Conservation (phyloP, 2,113 vertebrate genomes). For the Sinocyclocheilus grahami region DNA sequence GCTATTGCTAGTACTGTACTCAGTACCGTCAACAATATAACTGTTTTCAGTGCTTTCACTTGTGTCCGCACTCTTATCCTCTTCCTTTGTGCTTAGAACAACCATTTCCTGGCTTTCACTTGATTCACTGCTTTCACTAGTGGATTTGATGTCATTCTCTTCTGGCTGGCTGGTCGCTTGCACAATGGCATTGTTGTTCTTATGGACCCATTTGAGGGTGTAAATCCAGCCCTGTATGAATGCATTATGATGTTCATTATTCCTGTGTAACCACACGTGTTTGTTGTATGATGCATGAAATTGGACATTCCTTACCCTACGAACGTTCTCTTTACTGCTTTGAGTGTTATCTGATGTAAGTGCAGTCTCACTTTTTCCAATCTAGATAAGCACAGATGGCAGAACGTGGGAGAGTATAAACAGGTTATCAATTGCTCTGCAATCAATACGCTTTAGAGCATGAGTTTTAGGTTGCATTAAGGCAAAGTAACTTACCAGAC, state of each 20-base stretch:
- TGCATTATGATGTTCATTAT: background rate
- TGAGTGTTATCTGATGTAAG: slow-evolving; percentile 53
- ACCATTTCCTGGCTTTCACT: slow-evolving; percentile 6
- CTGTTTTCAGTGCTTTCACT: slow-evolving; percentile 23
- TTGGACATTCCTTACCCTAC: slow-evolving; percentile 43
- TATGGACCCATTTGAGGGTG: slow-evolving; percentile 31
- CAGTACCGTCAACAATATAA: background rate
- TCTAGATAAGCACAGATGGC: slow-evolving; percentile 25
- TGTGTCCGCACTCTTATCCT: background rate
- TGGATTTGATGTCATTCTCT: background rate
- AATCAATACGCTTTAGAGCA: background rate
- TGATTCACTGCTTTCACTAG: slow-evolving; percentile 22
- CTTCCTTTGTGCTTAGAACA: background rate
- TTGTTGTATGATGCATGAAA: background rate
- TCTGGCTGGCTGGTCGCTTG: slow-evolving; percentile 1
- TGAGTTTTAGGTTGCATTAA: background rate
- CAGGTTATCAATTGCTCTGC: background rate
- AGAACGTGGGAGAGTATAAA: background rate
- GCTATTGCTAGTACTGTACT: background rate
- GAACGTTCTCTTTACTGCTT: slow-evolving; percentile 50
- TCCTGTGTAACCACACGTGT: background rate
- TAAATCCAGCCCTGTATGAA: slow-evolving; percentile 26
- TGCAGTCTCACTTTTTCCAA: slow-evolving; percentile 38
- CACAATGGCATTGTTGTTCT: background rate
- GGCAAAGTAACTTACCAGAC: slow-evolving; percentile 21